phyloP scores from a whole-genome alignment of 2,113 vertebrate genomes.

The Procapra przewalskii region DNA sequence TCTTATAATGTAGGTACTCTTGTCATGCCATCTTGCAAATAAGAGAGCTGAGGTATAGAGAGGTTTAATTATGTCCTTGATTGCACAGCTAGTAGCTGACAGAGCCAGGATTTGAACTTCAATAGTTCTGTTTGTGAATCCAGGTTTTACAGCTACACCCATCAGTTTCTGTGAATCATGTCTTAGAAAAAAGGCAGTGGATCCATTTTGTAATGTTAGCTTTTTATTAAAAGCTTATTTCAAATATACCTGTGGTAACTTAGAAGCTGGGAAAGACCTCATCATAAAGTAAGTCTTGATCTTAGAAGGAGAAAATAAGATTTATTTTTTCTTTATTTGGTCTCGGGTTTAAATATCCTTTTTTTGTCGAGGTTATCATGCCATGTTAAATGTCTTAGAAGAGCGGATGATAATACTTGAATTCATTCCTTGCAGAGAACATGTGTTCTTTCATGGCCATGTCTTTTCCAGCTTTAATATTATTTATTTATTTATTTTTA shows the following conservation, averaged over 20 bases:
- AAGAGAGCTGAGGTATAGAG: neutral
- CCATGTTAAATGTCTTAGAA: neutral
- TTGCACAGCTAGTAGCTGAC: neutral
- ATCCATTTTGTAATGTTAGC: neutral
- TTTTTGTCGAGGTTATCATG: neutral
- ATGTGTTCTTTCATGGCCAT: neutral
- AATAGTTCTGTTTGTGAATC: neutral
- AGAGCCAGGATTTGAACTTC: neutral
- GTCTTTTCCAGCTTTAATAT: neutral
- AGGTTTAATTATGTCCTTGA: neutral
- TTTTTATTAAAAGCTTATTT: slow-evolving; percentile 24
- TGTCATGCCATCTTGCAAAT: neutral
- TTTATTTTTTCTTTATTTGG: neutral
- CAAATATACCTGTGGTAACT: neutral
- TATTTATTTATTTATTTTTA: neutral
- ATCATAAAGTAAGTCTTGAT: slow-evolving; percentile 18
- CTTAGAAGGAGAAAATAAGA: neutral
- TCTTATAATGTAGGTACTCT: neutral
- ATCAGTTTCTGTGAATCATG: neutral
- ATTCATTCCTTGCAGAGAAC: neutral
- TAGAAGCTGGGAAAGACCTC: neutral
- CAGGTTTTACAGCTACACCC: neutral
- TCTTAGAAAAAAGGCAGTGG: neutral
- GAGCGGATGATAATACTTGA: neutral
- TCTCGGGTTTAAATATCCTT: neutral